Base-by-base conservation (phyloP, 2,797 vertebrate species). In the Poeciliopsis gracilis region DNA sequence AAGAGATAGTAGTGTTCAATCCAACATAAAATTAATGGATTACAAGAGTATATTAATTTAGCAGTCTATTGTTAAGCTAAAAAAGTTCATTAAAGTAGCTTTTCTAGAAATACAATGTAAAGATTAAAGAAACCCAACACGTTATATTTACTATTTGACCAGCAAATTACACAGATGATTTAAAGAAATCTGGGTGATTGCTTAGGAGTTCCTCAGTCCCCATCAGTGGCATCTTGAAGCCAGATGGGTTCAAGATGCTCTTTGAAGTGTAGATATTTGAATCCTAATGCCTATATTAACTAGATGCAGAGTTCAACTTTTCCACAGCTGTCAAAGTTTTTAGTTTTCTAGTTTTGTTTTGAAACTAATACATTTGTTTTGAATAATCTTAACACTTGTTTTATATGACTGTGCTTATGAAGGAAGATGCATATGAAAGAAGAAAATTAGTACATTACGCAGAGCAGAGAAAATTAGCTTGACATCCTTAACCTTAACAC, bases 311-410 rank as follows among this genome's bases (percentile, higher is more conserved):
- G 18, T 63, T 63, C 36, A 7, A 63, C 16, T 28, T 13, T 63
- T 36, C 59, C 2, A 1, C 30, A 1, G 30, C 59, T 36, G 8
- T 63, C 59, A 63, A 63, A 36, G 16, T 36, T 20, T 36, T 63
- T 38, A 36, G 33, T 63, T 47, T 63, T 76, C 23, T 20, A 53
- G 33, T 47, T 46, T 53, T 88, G 87, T 82, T 84, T 88, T 80
- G 38, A 11, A 72, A 49, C 28, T 12, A 36, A 20, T 5, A 33
- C 0, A 53, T 53, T 51, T 72, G 33, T 23, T 72, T 20, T 47
- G 20, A 53, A 53, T 25, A 53, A 25, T 53, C 23, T 49, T 33
- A 49, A 74, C 61, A 23, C 12, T 67, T 3, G 38, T 1, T 43
- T 67, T 25, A 43, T 43, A 5, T 5, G 0, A 13, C 38, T 67